These are phyloP conservation scores for Tridacna gigas DNA, from an alignment of 2,888 invertebrate genomes.

Conservation along the genomic window DNA sequence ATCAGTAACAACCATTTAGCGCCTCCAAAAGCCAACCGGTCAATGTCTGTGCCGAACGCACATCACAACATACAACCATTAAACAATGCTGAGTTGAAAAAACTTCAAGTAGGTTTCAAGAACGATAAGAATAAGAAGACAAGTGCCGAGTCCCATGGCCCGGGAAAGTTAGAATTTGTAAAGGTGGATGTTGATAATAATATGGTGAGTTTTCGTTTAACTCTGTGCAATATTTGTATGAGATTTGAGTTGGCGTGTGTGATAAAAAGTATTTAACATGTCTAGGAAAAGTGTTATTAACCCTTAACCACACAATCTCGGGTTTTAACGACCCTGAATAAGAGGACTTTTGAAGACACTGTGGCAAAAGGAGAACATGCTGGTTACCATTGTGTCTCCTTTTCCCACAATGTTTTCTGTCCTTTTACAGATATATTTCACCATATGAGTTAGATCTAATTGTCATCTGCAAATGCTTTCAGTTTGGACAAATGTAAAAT, in stretches of 20 bases:
- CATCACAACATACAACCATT: not conserved
- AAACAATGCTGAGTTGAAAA: not conserved
- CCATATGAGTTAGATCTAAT: too few relatives aligned
- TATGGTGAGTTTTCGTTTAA: constrained; percentile 67
- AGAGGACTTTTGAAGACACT: not conserved
- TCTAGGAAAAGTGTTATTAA: not conserved
- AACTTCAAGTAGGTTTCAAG: constrained; percentile 16
- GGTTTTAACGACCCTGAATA: not conserved
- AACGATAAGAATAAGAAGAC: constrained; percentile 44
- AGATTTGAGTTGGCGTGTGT: too few relatives aligned
- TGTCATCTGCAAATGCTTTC: too few relatives aligned
- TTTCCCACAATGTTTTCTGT: not conserved
- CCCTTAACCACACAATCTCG: not conserved
- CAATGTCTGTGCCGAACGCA: constrained; percentile 33
- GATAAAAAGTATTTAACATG: too few relatives aligned
- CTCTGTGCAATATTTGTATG: not conserved
- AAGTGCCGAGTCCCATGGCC: constrained; percentile 33
- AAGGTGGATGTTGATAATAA: constrained; percentile 80
- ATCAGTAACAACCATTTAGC: constrained; percentile 1
- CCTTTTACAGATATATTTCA: too few relatives aligned
- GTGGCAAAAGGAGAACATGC: not conserved
- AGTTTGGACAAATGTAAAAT: too few relatives aligned
- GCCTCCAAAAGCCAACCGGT: not conserved
- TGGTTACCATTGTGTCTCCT: not conserved
- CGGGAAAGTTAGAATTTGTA: constrained; percentile 75